Conservation (phyloP, 2,113 vertebrate genomes). For the Oncorhynchus nerka region DNA sequence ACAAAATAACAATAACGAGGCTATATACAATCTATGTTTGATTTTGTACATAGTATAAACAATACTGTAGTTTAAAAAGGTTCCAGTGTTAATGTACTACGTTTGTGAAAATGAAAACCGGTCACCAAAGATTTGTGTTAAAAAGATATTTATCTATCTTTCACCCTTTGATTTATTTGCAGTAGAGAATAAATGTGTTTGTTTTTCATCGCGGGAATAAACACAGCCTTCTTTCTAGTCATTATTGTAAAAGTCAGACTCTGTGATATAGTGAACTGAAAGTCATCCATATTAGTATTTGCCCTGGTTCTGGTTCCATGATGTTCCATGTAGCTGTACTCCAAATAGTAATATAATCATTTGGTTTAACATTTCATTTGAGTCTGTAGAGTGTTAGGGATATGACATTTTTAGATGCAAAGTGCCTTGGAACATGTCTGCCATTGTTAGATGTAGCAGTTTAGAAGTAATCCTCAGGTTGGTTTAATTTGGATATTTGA, state of each 20-base stretch:
- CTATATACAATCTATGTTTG: not conserved
- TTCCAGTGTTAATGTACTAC: conserved; percentile 1
- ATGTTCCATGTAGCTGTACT: no score
- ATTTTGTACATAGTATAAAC: conserved; percentile 44
- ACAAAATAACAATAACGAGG: no score
- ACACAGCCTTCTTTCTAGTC: no score
- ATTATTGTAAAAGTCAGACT: not conserved
- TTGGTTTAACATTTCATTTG: not conserved
- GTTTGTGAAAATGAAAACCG: not conserved
- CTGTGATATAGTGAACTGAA: not conserved
- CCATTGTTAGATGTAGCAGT: conserved; percentile 29
- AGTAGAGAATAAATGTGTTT: no score
- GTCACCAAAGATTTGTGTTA: conserved; percentile 16
- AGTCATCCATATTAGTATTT: no score
- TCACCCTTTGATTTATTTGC: no score
- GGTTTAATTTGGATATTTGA: conserved; percentile 31
- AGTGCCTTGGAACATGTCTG: conserved; percentile 51
- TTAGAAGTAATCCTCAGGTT: conserved; percentile 59
- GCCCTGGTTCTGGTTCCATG: no score
- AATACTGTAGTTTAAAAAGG: conserved; percentile 26
- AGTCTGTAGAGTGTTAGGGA: not conserved
- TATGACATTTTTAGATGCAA: conserved; percentile 10
- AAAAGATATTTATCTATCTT: not conserved
- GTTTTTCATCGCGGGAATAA: no score
- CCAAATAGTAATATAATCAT: no score